These are phyloP conservation scores for Oxygymnocypris stewartii DNA, from an alignment of 2,113 vertebrate species.

Conservation along the genomic window DNA sequence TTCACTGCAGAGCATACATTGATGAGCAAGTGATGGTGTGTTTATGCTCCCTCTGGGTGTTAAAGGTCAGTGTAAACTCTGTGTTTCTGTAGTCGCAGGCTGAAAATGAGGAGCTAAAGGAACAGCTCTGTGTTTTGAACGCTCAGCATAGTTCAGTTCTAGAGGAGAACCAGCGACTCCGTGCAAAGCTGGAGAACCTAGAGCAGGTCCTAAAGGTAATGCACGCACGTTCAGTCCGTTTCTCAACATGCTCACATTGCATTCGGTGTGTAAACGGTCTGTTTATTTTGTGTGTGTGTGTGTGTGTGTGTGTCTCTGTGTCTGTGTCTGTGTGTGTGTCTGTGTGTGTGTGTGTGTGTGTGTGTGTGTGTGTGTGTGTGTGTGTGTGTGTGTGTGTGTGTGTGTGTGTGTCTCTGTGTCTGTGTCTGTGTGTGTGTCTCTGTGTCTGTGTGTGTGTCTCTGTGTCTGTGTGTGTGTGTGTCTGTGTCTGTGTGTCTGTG, in stretches of 20 bases:
- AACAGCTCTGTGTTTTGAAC: constrained; percentile 87
- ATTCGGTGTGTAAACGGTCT: neutral
- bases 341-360: no score
- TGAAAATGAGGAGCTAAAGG: constrained; percentile 93
- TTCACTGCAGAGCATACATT: neutral
- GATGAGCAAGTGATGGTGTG: neutral
- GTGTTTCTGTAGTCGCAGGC: constrained; percentile 77
- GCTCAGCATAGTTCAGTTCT: constrained; percentile 92
- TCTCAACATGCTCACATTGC: neutral
- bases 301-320: constrained; percentile 41
- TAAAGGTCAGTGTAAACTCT: neutral
- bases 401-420: no score
- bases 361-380: no score
- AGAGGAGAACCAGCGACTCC: constrained; percentile 92
- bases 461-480: no score
- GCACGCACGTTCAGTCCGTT: neutral
- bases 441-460: no score
- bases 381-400: no score
- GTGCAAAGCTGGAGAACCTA: constrained; percentile 99
- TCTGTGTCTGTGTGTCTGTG: no score
- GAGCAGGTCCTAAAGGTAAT: constrained; percentile 97
- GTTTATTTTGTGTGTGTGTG: constrained; percentile 18
- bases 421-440: no score
- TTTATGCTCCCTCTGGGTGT: neutral
- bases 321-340: constrained; percentile 39